phyloP scores from a whole-genome alignment of 2,888 invertebrate species.

The Hypsopygia costalis region DNA sequence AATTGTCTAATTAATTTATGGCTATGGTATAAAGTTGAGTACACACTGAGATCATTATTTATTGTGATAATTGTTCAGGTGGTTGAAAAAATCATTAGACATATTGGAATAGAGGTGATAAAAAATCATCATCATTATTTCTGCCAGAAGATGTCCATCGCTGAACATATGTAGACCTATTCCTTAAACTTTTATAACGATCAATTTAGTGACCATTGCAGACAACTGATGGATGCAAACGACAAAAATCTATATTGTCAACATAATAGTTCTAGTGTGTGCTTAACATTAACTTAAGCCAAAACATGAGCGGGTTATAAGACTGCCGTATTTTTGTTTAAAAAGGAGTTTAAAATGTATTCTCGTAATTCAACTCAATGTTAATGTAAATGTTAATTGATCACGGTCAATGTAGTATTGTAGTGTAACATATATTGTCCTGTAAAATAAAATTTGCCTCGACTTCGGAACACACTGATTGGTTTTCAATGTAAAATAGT shows the following conservation, averaged over 20 bases:
- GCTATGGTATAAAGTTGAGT: constrained; percentile 8
- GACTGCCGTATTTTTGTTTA: constrained; percentile 34
- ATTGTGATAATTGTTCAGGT: no score
- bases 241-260: no score
- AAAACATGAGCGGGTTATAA: constrained; percentile 32
- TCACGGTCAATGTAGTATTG: constrained; percentile 19
- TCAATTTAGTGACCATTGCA: no score
- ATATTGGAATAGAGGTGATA: no score
- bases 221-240: no score
- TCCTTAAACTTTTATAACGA: no score
- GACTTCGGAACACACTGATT: neutral
- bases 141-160: no score
- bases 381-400: constrained; percentile 41
- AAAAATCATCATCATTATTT: no score
- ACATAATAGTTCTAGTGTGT: constrained; percentile 4
- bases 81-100: no score
- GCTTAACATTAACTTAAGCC: constrained; percentile 11
- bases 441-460: constrained; percentile 9
- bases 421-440: constrained; percentile 19
- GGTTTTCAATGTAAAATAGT: no score
- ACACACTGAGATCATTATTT: constrained; percentile 7
- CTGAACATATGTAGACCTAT: no score
- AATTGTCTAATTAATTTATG: constrained; percentile 8
- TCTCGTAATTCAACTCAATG: constrained; percentile 30
- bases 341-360: constrained; percentile 27